Base-by-base conservation (phyloP, 2,888 invertebrate species). In the Danaus chrysippus region DNA sequence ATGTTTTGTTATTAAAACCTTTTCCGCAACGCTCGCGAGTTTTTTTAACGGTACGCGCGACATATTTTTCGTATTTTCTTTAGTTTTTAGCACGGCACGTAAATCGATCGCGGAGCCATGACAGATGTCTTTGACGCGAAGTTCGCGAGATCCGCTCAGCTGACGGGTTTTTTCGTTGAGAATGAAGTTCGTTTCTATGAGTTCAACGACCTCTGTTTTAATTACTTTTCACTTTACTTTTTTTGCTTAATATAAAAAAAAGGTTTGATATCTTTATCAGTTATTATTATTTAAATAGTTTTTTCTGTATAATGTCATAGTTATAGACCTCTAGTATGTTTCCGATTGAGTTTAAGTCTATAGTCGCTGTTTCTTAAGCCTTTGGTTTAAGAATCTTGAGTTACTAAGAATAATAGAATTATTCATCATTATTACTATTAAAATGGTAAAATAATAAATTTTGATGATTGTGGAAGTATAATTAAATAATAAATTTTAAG, bases 71-170 rank as follows among this genome's bases (percentile, higher is more conserved):
- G 81, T 80, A 81, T 86, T 87, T 88, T 86, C 77, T 78, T 83
- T 81, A 79, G 78, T 81, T 84, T 84, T 86, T 80, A 83, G 74
- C 79, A 76, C 77, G 77, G 76, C 75, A 77, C 77, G 73, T 79
- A 72, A 82, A 90, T 90, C 88, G 90, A 90, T 90, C 87, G 87
- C 76, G 83, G 69, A 79, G 87, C 89, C 90, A 90, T 90, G 90
- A 88, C 89, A 89, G 88, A 79, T 82, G 78, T 77, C 85, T 87
- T 83, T 75, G 83, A 82, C 79, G 79, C 81, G 88, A 90, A 90
- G 83, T 83, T 74, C 68, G 84, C 75, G 56, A 71, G 79, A 72
- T 61, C 81, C 82, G 84, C 90, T 82, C 90, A 90, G 90, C 90
- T 90, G 90, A 90, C 88, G 77, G 83, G 84, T 84, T 82, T 84